These are phyloP conservation scores for Morpho achilles DNA, from an alignment of 2,888 invertebrate species.

Conservation along the genomic window DNA sequence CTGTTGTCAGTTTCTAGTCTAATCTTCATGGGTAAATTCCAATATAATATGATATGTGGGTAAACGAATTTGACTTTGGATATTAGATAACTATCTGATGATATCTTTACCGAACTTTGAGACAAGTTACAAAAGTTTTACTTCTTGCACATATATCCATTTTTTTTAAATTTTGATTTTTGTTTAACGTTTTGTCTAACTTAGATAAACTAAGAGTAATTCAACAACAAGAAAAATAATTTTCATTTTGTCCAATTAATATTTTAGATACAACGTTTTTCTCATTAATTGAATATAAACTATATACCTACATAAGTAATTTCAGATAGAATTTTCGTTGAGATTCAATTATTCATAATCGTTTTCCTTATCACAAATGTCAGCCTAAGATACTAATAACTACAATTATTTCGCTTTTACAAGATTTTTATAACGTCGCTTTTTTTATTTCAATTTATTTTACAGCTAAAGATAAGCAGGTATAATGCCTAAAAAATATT, in stretches of 20 bases:
- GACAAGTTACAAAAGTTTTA: too few relatives aligned
- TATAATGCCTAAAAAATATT: too few relatives aligned
- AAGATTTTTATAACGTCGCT: too few relatives aligned
- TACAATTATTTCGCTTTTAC: not conserved
- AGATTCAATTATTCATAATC: slow-evolving; percentile 14
- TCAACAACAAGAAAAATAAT: slow-evolving; percentile 2
- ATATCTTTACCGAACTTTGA: too few relatives aligned
- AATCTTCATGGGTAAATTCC: too few relatives aligned
- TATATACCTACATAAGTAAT: not conserved
- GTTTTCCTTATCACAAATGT: slow-evolving; percentile 13
- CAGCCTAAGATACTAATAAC: slow-evolving; percentile 9
- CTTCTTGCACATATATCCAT: too few relatives aligned
- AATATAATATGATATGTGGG: too few relatives aligned
- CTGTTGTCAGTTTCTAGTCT: too few relatives aligned
- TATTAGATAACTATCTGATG: too few relatives aligned
- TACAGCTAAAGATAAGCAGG: not conserved
- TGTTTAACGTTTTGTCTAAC: not conserved
- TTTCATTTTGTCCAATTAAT: not conserved
- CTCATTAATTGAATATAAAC: not conserved
- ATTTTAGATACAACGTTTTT: not conserved
- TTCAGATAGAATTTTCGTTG: slow-evolving; percentile 4
- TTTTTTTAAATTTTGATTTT: not conserved
- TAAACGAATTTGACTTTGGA: too few relatives aligned
- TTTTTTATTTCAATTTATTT: too few relatives aligned
- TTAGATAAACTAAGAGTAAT: not conserved